A percentile compares a stretch with the other conserved stretches of the same genome.
Conservation (phyloP, 1,140 invertebrate species). For the Drosophila chauvacae region DNA sequence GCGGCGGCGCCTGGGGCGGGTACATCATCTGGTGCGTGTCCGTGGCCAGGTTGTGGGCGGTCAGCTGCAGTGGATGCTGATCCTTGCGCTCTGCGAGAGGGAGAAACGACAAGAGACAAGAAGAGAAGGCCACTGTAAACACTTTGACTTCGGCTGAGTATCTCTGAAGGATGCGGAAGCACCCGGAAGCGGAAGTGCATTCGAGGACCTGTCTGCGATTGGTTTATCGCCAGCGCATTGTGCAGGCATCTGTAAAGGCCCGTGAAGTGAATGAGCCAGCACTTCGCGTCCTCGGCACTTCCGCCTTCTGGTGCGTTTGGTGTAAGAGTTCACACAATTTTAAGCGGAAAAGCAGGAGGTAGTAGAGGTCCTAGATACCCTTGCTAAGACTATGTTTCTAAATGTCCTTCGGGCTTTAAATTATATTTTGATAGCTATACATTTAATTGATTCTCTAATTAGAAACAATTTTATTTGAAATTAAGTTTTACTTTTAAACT, state of each 20-base stretch:
- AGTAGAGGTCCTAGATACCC: constrained; percentile 13
- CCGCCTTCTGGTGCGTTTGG: constrained; percentile 39
- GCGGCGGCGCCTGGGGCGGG: constrained; percentile 19
- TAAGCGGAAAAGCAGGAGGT: neutral
- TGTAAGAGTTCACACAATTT: constrained; percentile 2
- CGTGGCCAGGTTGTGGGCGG: constrained; percentile 71
- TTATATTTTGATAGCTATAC: too few species aligned
- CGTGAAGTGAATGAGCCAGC: constrained; percentile 34
- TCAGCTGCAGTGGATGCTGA: constrained; percentile 74
- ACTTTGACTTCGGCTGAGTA: constrained; percentile 34
- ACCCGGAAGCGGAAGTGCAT: constrained; percentile 66
- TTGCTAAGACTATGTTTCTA: constrained; percentile 12
- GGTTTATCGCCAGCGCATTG: constrained; percentile 61
- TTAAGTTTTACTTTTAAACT: neutral
- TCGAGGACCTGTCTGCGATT: constrained; percentile 60
- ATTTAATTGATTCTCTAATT: neutral
- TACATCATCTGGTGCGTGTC: constrained; percentile 70
- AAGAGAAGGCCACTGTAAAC: constrained; percentile 36
- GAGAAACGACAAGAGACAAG: constrained; percentile 29
- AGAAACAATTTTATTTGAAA: too few species aligned
- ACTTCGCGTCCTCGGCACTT: constrained; percentile 34
- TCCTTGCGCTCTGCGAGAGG: constrained; percentile 69
- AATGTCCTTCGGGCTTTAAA: neutral
- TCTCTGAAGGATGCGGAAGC: constrained; percentile 40
- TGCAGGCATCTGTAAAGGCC: constrained; percentile 54